Evolutionary conservation across 2,888 invertebrate genomes (phyloP).

Genomic region (Watsonalla cultraria): DNA sequence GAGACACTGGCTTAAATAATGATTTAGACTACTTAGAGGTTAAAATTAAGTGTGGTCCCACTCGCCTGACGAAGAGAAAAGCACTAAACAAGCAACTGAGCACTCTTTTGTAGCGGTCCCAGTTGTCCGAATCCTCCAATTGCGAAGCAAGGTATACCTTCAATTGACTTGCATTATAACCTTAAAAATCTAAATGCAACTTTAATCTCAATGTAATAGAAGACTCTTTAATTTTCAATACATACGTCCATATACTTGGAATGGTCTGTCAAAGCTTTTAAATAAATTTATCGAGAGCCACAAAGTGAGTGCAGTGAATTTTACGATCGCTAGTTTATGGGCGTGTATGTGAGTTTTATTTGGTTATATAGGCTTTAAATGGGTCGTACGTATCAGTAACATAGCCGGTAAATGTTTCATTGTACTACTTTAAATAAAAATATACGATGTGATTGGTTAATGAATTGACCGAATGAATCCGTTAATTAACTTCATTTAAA

Average conservation of each 20-base stretch:
- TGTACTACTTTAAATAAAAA: conserved; percentile 11
- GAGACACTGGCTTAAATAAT: no score
- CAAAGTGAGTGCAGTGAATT: conserved; percentile 65
- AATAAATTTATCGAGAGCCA: conserved; percentile 54
- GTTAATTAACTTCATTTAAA: background rate
- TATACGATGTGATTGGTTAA: conserved; percentile 3
- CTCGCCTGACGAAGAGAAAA: no score
- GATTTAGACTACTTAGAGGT: no score
- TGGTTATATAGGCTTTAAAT: conserved; percentile 66
- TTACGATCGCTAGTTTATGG: conserved; percentile 60
- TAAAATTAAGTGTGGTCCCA: no score
- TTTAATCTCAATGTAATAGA: background rate
- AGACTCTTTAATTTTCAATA: background rate
- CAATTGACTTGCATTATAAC: no score
- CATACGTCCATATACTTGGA: conserved; percentile 22
- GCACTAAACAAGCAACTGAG: no score
- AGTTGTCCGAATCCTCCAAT: no score
- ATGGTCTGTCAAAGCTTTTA: conserved; percentile 42
- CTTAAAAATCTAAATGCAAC: no score
- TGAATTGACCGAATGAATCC: background rate
- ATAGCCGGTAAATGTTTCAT: conserved; percentile 36
- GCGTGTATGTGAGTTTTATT: conserved; percentile 63
- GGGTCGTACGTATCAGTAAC: conserved; percentile 54
- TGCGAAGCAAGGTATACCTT: no score
- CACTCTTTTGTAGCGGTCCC: no score